Conservation (phyloP, 1,140 invertebrate genomes). For the Drosophila sproati region DNA sequence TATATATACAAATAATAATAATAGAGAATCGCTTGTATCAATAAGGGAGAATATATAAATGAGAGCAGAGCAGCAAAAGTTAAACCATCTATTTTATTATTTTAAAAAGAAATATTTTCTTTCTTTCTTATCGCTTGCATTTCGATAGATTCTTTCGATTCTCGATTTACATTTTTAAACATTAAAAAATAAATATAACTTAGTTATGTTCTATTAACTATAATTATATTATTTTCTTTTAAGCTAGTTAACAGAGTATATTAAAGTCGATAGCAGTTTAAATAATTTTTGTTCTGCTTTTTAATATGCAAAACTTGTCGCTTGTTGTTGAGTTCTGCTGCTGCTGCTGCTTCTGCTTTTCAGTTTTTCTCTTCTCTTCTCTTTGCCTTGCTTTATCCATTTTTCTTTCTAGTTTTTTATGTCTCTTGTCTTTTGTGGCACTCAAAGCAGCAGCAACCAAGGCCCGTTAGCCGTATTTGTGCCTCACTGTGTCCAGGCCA, state of each 20-base stretch:
- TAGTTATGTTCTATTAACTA: no score
- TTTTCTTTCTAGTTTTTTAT: constrained; percentile 3
- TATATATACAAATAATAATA: no score
- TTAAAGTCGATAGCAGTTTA: not conserved
- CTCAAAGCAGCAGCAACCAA: not conserved
- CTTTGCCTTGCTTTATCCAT: not conserved
- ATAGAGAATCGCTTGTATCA: no score
- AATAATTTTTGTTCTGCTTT: constrained; percentile 10
- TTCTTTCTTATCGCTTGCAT: no score
- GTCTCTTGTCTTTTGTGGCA: constrained; percentile 51
- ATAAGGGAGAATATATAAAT: no score
- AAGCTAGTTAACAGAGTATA: not conserved
- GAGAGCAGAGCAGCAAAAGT: no score
- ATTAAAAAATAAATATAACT: no score
- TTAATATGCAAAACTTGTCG: constrained; percentile 79
- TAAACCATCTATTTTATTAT: no score
- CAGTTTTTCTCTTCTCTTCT: not conserved
- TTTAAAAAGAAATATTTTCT: no score
- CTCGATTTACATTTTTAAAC: no score
- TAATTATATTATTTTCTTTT: not conserved
- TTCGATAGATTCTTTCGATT: no score
- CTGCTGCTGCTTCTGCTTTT: constrained; percentile 8
- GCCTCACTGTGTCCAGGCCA: constrained; percentile 26
- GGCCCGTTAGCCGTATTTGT: constrained; percentile 76
- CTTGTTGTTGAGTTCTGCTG: constrained; percentile 23